Conservation (phyloP, 2,113 vertebrate genomes). For the Globicephala melas region DNA sequence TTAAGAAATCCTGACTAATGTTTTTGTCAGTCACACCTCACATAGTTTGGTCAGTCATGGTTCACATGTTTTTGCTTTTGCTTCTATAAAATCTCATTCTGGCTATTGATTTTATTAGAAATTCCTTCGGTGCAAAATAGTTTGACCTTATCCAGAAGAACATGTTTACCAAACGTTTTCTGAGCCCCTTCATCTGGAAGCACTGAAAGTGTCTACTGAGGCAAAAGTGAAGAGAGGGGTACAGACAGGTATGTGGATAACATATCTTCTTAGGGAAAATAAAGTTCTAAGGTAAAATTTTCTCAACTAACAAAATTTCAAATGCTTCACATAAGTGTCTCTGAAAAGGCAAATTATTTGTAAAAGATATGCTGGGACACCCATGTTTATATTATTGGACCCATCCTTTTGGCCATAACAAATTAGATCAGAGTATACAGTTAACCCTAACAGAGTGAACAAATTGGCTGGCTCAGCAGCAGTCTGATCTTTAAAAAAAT, state of each 20-base stretch:
- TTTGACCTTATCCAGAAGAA: not conserved
- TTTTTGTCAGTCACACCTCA: not conserved
- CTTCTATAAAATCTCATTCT: constrained; percentile 4
- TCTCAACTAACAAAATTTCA: not conserved
- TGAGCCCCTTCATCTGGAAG: not conserved
- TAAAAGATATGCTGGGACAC: not conserved
- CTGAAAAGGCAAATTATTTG: not conserved
- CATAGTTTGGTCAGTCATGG: not conserved
- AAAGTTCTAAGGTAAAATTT: not conserved
- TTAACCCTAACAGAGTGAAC: not conserved
- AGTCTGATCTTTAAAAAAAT: not conserved
- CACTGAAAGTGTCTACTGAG: not conserved
- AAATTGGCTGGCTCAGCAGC: not conserved
- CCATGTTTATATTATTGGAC: not conserved
- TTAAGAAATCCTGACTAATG: not conserved
- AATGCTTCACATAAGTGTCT: not conserved
- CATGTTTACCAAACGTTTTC: not conserved
- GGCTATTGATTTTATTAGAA: constrained; percentile 52
- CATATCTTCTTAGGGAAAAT: not conserved
- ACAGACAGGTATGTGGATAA: not conserved
- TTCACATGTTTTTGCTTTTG: not conserved
- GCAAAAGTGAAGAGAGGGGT: not conserved
- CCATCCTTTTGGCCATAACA: not conserved
- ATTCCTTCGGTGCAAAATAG: constrained; percentile 15
- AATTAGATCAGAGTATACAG: not conserved